A percentile compares a stretch with the other conserved stretches of the same genome.
phyloP scores from a whole-genome alignment of 2,113 vertebrate species.

The Amia ocellicauda region DNA sequence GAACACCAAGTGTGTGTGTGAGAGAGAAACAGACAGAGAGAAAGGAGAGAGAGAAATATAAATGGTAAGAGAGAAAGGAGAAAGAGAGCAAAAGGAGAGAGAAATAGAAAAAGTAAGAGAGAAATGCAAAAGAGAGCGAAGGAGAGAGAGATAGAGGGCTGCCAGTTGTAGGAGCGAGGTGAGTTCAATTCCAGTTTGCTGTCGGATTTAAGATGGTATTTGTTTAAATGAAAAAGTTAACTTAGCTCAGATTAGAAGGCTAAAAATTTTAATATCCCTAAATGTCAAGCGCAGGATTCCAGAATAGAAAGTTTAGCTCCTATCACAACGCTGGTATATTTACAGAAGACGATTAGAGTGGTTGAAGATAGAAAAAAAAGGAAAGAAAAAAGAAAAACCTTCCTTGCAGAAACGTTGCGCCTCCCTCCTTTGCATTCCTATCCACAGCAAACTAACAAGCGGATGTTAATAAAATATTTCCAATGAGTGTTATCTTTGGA shows the following conservation, averaged over 20 bases:
- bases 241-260: background rate
- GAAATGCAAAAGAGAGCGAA: too few relatives aligned
- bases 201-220: constrained; percentile 5
- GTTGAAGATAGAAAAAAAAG: background rate
- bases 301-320: constrained; percentile 2
- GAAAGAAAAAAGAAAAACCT: background rate
- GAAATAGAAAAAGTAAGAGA: background rate
- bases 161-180: background rate
- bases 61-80: background rate
- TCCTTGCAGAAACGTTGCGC: background rate
- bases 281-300: constrained; percentile 6
- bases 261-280: constrained; percentile 3
- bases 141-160: too few relatives aligned
- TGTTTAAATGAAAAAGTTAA: constrained; percentile 6
- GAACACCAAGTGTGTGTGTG: too few relatives aligned
- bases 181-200: background rate
- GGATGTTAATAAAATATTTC: background rate
- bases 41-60: too few relatives aligned
- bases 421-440: background rate
- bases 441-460: background rate
- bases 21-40: too few relatives aligned
- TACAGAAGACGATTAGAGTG: background rate
- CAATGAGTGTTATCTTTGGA: background rate
- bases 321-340: background rate
- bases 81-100: background rate